Evolutionary conservation across 2,888 invertebrate species (phyloP).

Genomic region (Hecatera dysodea): DNA sequence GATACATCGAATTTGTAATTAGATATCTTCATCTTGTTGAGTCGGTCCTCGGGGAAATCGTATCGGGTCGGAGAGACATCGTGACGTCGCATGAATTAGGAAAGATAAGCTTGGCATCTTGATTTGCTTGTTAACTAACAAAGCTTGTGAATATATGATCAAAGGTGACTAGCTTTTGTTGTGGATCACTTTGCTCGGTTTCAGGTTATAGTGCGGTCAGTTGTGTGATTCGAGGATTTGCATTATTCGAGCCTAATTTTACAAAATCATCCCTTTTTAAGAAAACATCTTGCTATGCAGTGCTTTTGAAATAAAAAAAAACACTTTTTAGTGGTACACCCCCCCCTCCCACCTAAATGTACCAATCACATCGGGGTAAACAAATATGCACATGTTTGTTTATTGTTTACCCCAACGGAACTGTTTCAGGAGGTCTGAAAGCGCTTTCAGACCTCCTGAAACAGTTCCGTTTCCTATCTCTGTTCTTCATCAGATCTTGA

Average conservation of each 20-base stretch:
- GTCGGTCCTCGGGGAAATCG: slow-evolving; percentile 84
- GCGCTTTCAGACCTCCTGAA: too few species aligned
- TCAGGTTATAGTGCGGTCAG: slow-evolving; percentile 21
- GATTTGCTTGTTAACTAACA: slow-evolving; percentile 62
- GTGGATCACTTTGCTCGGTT: neutral
- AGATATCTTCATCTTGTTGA: slow-evolving; percentile 81
- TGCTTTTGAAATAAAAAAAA: too few species aligned
- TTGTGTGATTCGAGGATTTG: slow-evolving; percentile 4
- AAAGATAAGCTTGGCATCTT: slow-evolving; percentile 59
- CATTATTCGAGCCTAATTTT: neutral
- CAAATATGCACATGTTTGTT: too few species aligned
- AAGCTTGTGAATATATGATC: slow-evolving; percentile 58
- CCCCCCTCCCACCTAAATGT: too few species aligned
- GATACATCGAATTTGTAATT: slow-evolving; percentile 87
- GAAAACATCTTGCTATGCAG: too few species aligned
- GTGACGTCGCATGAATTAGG: slow-evolving; percentile 79
- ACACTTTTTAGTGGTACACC: too few species aligned
- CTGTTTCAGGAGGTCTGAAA: too few species aligned
- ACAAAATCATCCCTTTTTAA: neutral
- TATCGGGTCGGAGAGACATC: slow-evolving; percentile 78
- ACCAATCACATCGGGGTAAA: too few species aligned
- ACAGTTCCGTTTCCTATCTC: too few species aligned
- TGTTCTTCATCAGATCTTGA: too few species aligned
- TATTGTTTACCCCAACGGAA: too few species aligned
- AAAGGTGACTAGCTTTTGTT: slow-evolving; percentile 46